Evolutionary conservation across 2,797 vertebrate species (phyloP).

Genomic region (Limnodromus scolopaceus): DNA sequence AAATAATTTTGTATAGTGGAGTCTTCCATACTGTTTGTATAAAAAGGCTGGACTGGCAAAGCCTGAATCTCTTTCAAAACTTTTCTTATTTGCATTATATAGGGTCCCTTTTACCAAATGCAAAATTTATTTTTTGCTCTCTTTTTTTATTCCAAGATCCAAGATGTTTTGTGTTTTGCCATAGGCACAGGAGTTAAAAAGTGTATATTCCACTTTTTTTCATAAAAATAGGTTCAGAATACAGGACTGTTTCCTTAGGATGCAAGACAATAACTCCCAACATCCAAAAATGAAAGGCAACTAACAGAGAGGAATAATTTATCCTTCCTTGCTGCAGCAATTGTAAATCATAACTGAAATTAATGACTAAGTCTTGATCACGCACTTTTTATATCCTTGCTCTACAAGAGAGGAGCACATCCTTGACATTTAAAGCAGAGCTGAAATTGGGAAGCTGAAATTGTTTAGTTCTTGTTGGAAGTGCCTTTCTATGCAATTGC

Average conservation of each 20-base stretch:
- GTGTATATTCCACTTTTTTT: not conserved
- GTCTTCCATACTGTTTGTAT: not conserved
- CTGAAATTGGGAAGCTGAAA: not conserved
- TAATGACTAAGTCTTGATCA: not conserved
- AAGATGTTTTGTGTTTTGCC: not conserved
- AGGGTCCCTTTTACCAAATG: not conserved
- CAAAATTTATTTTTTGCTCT: not conserved
- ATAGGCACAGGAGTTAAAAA: not conserved
- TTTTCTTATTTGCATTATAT: not conserved
- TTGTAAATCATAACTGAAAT: conserved; percentile 34
- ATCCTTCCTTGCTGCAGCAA: not conserved
- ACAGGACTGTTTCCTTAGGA: not conserved
- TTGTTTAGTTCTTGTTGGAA: not conserved
- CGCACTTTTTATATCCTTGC: not conserved
- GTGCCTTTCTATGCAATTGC: not conserved
- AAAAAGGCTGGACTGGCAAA: not conserved
- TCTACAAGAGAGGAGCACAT: conserved; percentile 4
- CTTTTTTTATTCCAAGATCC: not conserved
- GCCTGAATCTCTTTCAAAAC: not conserved
- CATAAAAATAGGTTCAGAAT: not conserved
- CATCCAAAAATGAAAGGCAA: not conserved
- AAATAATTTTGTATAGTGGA: not conserved
- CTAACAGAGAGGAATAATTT: not conserved
- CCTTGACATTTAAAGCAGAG: conserved; percentile 7
- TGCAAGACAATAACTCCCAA: not conserved